Evolutionary conservation across 1,140 invertebrate species (phyloP).

Genomic region (Asobara japonica): DNA sequence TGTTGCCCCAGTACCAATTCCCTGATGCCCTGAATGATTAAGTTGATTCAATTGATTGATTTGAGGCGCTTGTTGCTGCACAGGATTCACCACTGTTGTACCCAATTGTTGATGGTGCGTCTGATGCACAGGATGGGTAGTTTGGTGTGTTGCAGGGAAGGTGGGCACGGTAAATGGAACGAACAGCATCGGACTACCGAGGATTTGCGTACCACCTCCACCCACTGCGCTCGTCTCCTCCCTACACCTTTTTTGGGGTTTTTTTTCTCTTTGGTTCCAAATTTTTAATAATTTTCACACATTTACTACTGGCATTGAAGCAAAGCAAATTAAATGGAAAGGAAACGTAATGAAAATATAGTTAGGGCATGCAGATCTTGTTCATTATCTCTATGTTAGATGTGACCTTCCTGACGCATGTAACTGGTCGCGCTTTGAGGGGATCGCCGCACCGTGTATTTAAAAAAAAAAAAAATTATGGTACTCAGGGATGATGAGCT

Average conservation of each 20-base stretch:
- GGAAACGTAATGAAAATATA: background rate
- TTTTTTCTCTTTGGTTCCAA: slow-evolving; percentile 49
- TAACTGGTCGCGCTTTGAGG: no score
- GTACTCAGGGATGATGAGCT: no score
- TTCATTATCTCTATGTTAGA: no score
- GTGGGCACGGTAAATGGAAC: slow-evolving; percentile 67
- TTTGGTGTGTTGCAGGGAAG: slow-evolving; percentile 63
- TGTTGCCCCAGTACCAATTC: slow-evolving; percentile 55
- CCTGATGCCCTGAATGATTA: slow-evolving; percentile 63
- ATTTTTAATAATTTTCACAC: slow-evolving; percentile 42
- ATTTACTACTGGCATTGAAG: background rate
- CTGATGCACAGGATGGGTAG: slow-evolving; percentile 60
- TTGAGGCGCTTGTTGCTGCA: slow-evolving; percentile 49
- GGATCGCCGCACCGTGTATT: no score
- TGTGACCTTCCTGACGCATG: no score
- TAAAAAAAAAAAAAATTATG: no score
- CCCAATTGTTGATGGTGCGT: slow-evolving; percentile 60
- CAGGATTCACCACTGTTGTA: slow-evolving; percentile 47
- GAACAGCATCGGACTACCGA: slow-evolving; percentile 68
- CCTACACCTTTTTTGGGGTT: slow-evolving; percentile 60
- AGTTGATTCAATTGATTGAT: slow-evolving; percentile 58
- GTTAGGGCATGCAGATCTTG: no score
- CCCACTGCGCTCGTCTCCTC: slow-evolving; percentile 66
- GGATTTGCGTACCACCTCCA: slow-evolving; percentile 67
- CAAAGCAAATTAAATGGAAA: background rate